phyloP scores from a whole-genome alignment of 2,113 vertebrate genomes.

The Marcusenius ussheri region DNA sequence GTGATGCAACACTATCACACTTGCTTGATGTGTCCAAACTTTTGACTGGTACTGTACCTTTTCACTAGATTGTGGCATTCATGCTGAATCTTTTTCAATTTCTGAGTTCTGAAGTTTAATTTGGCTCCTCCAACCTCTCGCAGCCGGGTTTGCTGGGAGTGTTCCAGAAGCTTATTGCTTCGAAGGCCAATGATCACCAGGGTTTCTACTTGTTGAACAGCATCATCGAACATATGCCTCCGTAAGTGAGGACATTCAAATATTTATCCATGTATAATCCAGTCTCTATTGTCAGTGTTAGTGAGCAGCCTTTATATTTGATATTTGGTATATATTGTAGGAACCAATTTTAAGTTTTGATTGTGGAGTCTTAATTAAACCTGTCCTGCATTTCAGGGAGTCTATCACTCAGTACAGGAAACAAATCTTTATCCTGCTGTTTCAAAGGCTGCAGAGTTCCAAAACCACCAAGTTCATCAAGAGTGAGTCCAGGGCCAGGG shows the following conservation, averaged over 20 bases:
- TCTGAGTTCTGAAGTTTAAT: background rate
- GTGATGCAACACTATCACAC: background rate
- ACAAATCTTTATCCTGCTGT: constrained; percentile 94
- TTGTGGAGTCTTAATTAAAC: background rate
- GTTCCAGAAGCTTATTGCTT: constrained; percentile 96
- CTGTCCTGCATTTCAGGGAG: constrained; percentile 59
- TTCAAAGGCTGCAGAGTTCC: constrained; percentile 95
- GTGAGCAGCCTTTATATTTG: background rate
- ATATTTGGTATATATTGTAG: background rate
- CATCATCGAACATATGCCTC: constrained; percentile 90
- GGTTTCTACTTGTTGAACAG: constrained; percentile 97
- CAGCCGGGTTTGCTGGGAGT: constrained; percentile 92
- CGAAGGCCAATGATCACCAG: constrained; percentile 96
- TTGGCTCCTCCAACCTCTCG: constrained; percentile 24
- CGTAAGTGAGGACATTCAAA: constrained; percentile 62
- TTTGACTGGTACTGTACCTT: background rate
- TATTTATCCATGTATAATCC: background rate
- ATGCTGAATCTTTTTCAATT: background rate
- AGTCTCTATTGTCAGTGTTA: background rate
- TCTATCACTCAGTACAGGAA: constrained; percentile 88
- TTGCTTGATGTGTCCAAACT: background rate
- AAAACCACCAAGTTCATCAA: constrained; percentile 99
- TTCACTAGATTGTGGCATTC: background rate
- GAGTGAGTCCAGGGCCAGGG: constrained; percentile 65
- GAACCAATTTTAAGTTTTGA: background rate